A percentile compares a stretch with the other conserved stretches of the same genome.
phyloP scores from a whole-genome alignment of 2,113 vertebrate species.

The Odocoileus virginianus region DNA sequence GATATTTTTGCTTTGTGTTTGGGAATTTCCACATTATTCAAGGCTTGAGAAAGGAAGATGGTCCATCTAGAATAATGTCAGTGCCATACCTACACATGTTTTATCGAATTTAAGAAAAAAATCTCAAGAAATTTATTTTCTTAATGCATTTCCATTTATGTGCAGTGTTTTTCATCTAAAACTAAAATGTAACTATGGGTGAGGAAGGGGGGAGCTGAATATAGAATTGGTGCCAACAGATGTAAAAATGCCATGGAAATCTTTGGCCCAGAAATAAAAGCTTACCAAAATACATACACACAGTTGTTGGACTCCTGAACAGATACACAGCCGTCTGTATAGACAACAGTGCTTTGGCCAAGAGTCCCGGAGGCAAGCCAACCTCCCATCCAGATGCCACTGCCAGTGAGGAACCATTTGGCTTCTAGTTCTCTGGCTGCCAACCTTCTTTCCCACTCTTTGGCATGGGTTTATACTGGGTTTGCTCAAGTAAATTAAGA shows the following conservation, averaged over 20 bases:
- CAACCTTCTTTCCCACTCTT: slow-evolving; percentile 59
- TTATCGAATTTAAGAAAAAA: background rate
- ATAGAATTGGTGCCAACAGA: slow-evolving; percentile 52
- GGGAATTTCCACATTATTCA: background rate
- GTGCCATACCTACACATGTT: background rate
- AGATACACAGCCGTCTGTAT: slow-evolving; percentile 75
- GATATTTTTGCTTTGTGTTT: background rate
- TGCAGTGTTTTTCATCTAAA: slow-evolving; percentile 31
- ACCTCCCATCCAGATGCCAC: slow-evolving; percentile 80
- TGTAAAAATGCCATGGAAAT: slow-evolving; percentile 57
- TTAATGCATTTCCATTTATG: slow-evolving; percentile 6
- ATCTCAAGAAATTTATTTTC: background rate
- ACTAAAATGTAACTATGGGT: slow-evolving; percentile 29
- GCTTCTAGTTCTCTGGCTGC: slow-evolving; percentile 75
- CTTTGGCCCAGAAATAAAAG: slow-evolving; percentile 71
- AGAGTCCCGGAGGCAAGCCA: slow-evolving; percentile 79
- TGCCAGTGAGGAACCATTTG: slow-evolving; percentile 74
- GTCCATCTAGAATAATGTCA: background rate
- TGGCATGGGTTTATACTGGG: slow-evolving; percentile 57
- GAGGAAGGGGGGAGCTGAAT: background rate
- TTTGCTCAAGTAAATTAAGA: slow-evolving; percentile 67
- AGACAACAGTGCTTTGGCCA: slow-evolving; percentile 78
- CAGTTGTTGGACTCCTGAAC: slow-evolving; percentile 69
- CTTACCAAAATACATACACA: slow-evolving; percentile 80
- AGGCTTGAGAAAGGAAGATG: background rate